Conservation (phyloP, 2,113 vertebrate species). For the Rana temporaria region DNA sequence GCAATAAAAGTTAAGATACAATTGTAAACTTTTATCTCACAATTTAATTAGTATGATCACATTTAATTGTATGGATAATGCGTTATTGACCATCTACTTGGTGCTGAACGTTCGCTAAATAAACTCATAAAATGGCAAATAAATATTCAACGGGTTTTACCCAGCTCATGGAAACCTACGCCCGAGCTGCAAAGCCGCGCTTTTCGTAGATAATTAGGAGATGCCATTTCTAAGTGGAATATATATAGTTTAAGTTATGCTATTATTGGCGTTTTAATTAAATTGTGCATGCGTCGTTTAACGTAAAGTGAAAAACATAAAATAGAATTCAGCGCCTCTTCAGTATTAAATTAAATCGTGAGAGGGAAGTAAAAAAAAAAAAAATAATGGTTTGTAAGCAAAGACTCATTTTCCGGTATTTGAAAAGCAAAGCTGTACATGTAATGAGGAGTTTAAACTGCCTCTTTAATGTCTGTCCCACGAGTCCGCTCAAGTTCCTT, state of each 20-base stretch:
- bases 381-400: conserved; percentile 3
- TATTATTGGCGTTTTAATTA: conserved; percentile 5
- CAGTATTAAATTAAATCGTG: conserved; percentile 8
- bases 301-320: not conserved
- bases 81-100: conserved; percentile 32
- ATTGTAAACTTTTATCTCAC: conserved; percentile 35
- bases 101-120: not conserved
- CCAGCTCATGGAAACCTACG: not conserved
- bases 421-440: conserved; percentile 18
- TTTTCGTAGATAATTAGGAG: not conserved
- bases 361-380: not conserved
- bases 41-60: conserved; percentile 28
- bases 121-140: conserved; percentile 22
- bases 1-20: conserved; percentile 43
- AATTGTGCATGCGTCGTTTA: not conserved
- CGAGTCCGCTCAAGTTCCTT: conserved; percentile 27
- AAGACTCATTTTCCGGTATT: conserved; percentile 4
- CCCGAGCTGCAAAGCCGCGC: not conserved
- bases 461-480: conserved; percentile 16
- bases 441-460: conserved; percentile 28
- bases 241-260: not conserved
- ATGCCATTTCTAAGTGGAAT: not conserved
- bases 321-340: not conserved
- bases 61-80: conserved; percentile 51
- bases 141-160: conserved; percentile 13